A percentile compares a stretch with the other conserved stretches of the same genome.
Conservation (phyloP, 2,888 invertebrate species). For the Octonoba sinensis region DNA sequence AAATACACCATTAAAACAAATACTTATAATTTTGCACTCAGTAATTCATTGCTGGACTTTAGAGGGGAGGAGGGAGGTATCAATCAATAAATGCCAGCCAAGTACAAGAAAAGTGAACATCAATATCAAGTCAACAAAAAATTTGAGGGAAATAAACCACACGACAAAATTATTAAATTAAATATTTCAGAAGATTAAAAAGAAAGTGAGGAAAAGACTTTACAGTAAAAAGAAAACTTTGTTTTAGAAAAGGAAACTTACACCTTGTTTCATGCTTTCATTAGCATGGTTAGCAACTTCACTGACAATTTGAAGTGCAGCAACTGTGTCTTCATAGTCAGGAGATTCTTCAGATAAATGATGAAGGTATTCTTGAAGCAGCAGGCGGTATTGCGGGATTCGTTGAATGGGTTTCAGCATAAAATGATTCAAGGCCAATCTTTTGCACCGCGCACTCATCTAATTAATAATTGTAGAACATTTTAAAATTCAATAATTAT, state of each 20-base stretch:
- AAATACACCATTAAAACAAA: too few species aligned
- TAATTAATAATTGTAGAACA: neutral
- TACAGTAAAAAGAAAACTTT: too few species aligned
- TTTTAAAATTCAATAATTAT: neutral
- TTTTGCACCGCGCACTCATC: constrained; percentile 68
- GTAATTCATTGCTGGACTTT: too few species aligned
- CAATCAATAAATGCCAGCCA: too few species aligned
- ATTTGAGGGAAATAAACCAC: too few species aligned
- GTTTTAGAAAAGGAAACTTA: constrained; percentile 68
- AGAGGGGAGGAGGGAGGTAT: too few species aligned
- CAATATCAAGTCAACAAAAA: too few species aligned
- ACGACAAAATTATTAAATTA: too few species aligned
- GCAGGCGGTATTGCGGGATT: constrained; percentile 78
- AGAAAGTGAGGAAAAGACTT: too few species aligned
- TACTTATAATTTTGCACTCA: too few species aligned
- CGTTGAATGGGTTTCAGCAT: constrained; percentile 80
- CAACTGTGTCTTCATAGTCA: constrained; percentile 76
- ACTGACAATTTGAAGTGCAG: constrained; percentile 75
- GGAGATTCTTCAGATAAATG: constrained; percentile 72
- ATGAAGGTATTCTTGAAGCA: constrained; percentile 77
- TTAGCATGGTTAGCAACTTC: constrained; percentile 76
- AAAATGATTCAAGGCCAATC: constrained; percentile 76
- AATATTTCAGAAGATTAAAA: too few species aligned
- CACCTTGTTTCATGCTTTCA: constrained; percentile 74
- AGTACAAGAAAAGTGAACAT: too few species aligned